A percentile compares a stretch with the other conserved stretches of the same genome.
Evolutionary conservation across 2,113 vertebrate species (phyloP).

Genomic region (Emydocephalus ijimae): DNA sequence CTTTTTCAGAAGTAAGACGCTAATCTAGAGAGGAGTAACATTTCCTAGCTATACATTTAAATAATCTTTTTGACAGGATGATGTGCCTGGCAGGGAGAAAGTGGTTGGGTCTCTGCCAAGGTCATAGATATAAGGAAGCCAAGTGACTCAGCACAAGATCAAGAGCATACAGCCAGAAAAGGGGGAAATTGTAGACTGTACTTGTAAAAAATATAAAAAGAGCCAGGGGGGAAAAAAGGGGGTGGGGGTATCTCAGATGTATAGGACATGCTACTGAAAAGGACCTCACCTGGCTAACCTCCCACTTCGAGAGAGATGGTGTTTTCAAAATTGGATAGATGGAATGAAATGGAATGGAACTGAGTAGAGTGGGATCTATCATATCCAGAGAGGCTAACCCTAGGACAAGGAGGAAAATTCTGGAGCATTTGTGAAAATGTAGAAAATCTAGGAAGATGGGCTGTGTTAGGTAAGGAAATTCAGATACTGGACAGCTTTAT

Average conservation of each 20-base stretch:
- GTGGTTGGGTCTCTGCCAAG: neutral
- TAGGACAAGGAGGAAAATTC: neutral
- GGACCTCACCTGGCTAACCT: neutral
- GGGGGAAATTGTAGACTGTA: neutral
- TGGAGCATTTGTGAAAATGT: neutral
- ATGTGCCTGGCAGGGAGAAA: neutral
- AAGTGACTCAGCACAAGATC: neutral
- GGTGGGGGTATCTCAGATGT: neutral
- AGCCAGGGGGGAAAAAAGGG: neutral
- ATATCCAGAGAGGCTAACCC: neutral
- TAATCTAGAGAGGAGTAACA: neutral
- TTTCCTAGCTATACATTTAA: neutral
- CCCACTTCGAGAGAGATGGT: neutral
- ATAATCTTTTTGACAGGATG: neutral
- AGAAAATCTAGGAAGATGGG: neutral
- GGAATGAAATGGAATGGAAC: neutral
- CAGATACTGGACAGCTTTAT: neutral
- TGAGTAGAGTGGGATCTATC: neutral
- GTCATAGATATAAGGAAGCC: neutral
- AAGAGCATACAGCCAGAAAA: neutral
- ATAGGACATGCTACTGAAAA: neutral
- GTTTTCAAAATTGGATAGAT: neutral
- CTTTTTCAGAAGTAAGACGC: neutral
- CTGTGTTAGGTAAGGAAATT: neutral
- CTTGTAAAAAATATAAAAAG: neutral